A percentile compares a stretch with the other conserved stretches of the same genome.
Evolutionary conservation across 2,888 invertebrate genomes (phyloP).

Genomic region (Latheticus oryzae): DNA sequence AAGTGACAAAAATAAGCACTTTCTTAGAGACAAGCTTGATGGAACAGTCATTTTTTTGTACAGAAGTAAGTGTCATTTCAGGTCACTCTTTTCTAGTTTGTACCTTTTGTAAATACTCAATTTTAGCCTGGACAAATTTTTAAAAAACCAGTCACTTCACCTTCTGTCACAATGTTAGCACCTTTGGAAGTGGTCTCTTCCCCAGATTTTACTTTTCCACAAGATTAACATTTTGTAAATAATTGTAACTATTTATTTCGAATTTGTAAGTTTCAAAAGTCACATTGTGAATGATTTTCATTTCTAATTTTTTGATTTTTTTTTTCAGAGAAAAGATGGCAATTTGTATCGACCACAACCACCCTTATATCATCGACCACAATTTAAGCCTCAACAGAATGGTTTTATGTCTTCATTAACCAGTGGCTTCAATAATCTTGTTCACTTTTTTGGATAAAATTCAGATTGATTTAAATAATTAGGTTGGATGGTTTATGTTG

Average conservation of each 20-base stretch:
- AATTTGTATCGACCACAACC: constrained; percentile 73
- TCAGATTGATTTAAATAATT: no score
- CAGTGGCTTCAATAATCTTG: constrained; percentile 81
- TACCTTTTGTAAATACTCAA: constrained; percentile 47
- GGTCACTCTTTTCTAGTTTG: no score
- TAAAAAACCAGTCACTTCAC: constrained; percentile 62
- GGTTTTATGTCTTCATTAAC: constrained; percentile 82
- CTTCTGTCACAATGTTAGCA: constrained; percentile 60
- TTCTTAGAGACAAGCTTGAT: no score
- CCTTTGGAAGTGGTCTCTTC: constrained; percentile 47
- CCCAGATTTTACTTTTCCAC: constrained; percentile 57
- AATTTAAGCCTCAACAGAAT: constrained; percentile 62
- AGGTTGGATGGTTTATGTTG: no score
- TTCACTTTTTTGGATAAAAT: constrained; percentile 75
- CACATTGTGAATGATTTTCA: constrained; percentile 53
- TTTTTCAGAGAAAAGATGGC: constrained; percentile 79
- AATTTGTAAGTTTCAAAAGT: no score
- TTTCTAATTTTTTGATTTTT: no score
- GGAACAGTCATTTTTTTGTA: no score
- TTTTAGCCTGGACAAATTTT: constrained; percentile 63
- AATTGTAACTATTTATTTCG: no score
- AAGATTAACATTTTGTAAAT: constrained; percentile 56
- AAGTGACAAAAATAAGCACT: no score
- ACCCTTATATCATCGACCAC: constrained; percentile 66
- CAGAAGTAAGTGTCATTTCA: no score